Evolutionary conservation across 1,140 invertebrate genomes (phyloP), one percentile per base, ranked within the genome.

Genomic region (Streblospio benedicti): DNA sequence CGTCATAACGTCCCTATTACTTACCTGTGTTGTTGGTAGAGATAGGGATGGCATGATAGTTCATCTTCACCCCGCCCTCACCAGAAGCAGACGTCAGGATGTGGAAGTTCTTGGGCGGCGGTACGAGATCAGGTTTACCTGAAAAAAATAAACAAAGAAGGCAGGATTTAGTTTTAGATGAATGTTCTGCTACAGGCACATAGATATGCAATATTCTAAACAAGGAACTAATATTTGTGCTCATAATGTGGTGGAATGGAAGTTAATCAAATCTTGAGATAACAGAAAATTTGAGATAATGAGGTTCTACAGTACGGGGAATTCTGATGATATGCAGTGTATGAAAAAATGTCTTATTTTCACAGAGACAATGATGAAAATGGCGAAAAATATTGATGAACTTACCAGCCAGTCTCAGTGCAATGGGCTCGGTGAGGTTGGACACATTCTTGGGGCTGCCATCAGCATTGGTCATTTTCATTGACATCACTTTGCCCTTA

Each of bases 1-100:
- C 57, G 23, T 74, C 67, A 59, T 75, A 72, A 9, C 74, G 28
- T 3, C 72, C 66, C 2, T 65, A 65, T 54, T 71, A 67, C 41
- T 68, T 72, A 33, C 68, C 69, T 1, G 69, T 66, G n/a, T 75
- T 38, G 57, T 67, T 72, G 33, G 49, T 25, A 38, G 56, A 25
- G 23, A 57, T 41, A 28, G 53, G 5, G 5, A 33, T 12, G 20
- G 30, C 5, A 31, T 32, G 35, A 31, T 41, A 33, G 52, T 32
- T 32, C 52, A 47, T 47, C 23, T 18, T 47, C 23, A 18, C n/a
- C n/a, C n/a, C n/a, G 31, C 4, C 4, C 16, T 41, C 30, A 5
- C 35, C 35, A 20, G 52, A 23, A 5, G 35, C 30, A 31, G 49
- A 23, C 18, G 41, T 58, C n/a, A 74, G 57, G 4, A 65, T 63